These are phyloP conservation scores for Emmelina monodactyla DNA, from an alignment of 2,888 invertebrate species.

Conservation along the genomic window DNA sequence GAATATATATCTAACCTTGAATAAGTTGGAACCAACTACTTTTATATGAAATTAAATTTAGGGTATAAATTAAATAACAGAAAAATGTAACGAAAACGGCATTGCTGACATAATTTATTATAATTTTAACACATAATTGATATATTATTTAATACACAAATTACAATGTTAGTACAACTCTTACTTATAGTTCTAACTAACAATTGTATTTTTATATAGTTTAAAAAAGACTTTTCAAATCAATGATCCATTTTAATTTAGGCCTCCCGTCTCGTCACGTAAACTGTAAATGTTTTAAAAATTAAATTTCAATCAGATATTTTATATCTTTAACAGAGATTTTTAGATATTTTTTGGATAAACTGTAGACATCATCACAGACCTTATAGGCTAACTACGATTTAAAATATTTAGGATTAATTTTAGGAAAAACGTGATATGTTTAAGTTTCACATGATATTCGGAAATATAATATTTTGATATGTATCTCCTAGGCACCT, in stretches of 20 bases:
- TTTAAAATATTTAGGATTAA: constrained; percentile 18
- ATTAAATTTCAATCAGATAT: constrained; percentile 36
- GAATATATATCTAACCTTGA: too few species aligned
- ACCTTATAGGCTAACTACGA: constrained; percentile 31
- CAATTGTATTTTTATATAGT: neutral
- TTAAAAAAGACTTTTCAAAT: neutral
- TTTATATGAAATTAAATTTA: too few species aligned
- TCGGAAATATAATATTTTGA: constrained; percentile 25
- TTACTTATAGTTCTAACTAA: neutral
- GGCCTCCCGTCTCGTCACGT: constrained; percentile 6
- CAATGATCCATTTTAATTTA: constrained; percentile 2
- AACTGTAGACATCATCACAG: constrained; percentile 36
- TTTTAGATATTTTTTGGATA: constrained; percentile 44
- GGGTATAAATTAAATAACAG: too few species aligned
- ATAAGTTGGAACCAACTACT: too few species aligned
- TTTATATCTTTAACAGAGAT: constrained; percentile 44
- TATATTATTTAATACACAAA: constrained; percentile 34
- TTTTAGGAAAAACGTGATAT: constrained; percentile 22
- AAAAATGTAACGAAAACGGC: too few species aligned
- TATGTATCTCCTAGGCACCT: constrained; percentile 53
- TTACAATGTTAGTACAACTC: constrained; percentile 20
- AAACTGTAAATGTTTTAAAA: constrained; percentile 10
- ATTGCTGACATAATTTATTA: constrained; percentile 54
- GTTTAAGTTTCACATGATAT: constrained; percentile 13
- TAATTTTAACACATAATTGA: constrained; percentile 45